phyloP scores from a whole-genome alignment of 2,113 vertebrate genomes.

The Spermophilus dauricus region DNA sequence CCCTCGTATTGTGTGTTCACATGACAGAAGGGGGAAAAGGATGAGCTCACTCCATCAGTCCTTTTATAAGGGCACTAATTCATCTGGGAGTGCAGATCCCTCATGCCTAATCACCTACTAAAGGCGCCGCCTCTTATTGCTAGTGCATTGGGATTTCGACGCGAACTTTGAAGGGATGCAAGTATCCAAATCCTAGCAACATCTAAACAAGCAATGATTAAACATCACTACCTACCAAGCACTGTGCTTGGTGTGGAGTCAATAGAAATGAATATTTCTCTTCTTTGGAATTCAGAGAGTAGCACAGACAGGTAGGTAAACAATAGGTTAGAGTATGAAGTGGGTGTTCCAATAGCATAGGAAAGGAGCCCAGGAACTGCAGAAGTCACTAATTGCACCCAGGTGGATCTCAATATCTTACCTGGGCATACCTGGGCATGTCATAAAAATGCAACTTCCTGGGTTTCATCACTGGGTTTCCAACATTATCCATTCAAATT shows the following conservation, averaged over 20 bases:
- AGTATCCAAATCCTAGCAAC: not conserved
- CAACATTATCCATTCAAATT: not conserved
- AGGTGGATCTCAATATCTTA: not conserved
- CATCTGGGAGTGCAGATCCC: not conserved
- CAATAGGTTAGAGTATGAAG: accelerated
- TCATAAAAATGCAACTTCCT: not conserved
- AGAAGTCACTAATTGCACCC: not conserved
- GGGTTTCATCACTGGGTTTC: not conserved
- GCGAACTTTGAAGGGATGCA: not conserved
- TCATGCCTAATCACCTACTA: not conserved
- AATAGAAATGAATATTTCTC: not conserved
- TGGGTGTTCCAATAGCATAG: not conserved
- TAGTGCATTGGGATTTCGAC: not conserved
- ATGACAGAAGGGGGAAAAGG: not conserved
- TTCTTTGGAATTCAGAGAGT: not conserved
- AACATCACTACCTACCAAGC: not conserved
- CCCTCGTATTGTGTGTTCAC: not conserved
- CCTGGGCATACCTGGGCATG: not conserved
- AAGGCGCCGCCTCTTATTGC: not conserved
- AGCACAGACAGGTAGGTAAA: too few species aligned
- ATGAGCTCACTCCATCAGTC: not conserved
- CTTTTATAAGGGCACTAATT: not conserved
- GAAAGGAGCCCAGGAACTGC: not conserved
- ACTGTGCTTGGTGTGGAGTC: not conserved
- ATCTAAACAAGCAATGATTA: not conserved